phyloP scores from a whole-genome alignment of 2,797 vertebrate genomes.

The Vipera ursinii region DNA sequence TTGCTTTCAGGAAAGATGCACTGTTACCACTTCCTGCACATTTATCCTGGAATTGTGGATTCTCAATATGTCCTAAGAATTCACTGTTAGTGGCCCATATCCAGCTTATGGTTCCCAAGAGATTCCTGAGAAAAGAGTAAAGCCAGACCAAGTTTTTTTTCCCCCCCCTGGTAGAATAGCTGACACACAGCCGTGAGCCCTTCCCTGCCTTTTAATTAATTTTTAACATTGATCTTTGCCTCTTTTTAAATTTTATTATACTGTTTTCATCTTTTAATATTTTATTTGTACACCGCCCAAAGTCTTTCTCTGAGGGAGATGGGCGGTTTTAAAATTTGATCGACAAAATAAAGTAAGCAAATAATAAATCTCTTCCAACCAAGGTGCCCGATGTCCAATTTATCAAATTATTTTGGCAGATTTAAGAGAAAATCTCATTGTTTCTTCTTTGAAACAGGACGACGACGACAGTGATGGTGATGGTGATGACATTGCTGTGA shows the following conservation, averaged over 20 bases:
- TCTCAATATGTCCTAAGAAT: background rate
- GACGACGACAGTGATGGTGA: too few relatives aligned
- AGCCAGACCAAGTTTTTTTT: background rate
- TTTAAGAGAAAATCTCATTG: background rate
- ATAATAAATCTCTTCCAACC: background rate
- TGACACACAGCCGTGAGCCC: background rate
- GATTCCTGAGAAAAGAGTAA: background rate
- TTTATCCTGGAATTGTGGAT: background rate
- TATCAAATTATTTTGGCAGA: background rate
- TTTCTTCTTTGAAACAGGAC: background rate
- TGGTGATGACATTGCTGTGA: background rate
- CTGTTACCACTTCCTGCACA: background rate
- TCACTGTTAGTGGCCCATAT: background rate
- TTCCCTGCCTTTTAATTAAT: background rate
- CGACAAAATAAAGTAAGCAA: background rate
- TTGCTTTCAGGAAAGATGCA: background rate
- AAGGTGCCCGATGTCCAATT: background rate
- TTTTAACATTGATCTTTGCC: background rate
- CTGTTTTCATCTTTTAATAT: background rate
- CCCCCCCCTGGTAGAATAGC: background rate
- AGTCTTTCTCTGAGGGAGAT: background rate
- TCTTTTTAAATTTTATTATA: background rate
- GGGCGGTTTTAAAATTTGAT: background rate
- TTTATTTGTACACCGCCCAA: background rate
- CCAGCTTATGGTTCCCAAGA: background rate